Conservation (phyloP, 2,797 vertebrate species). For the Poliocrania exsul region DNA sequence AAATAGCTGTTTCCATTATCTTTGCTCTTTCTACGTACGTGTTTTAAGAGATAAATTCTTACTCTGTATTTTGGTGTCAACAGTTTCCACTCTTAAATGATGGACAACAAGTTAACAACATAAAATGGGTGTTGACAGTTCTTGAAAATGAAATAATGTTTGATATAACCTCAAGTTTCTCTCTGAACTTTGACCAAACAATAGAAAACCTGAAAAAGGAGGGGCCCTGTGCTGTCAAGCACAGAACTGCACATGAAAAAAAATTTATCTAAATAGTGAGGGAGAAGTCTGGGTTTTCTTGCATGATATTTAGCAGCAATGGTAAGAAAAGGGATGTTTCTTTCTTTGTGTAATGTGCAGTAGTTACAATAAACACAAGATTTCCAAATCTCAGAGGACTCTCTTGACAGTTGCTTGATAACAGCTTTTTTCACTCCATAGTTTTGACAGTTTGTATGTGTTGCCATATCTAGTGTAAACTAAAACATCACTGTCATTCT, state of each 20-base stretch:
- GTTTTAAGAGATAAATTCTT: slow-evolving; percentile 56
- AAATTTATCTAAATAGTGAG: slow-evolving; percentile 77
- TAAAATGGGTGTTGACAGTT: slow-evolving; percentile 71
- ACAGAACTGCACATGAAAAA: slow-evolving; percentile 62
- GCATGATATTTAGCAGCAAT: slow-evolving; percentile 81
- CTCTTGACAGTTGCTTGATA: slow-evolving; percentile 87
- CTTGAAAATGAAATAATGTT: slow-evolving; percentile 76
- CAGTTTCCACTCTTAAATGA: slow-evolving; percentile 56
- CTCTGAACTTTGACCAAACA: slow-evolving; percentile 77
- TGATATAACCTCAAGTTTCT: slow-evolving; percentile 71
- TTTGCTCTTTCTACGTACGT: not conserved
- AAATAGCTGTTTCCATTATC: slow-evolving; percentile 49
- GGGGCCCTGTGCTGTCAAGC: slow-evolving; percentile 71
- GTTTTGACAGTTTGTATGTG: slow-evolving; percentile 88
- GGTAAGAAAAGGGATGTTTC: slow-evolving; percentile 81
- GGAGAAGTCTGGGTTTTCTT: slow-evolving; percentile 74
- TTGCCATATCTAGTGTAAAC: slow-evolving; percentile 85
- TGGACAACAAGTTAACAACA: slow-evolving; percentile 77
- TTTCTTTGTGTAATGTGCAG: slow-evolving; percentile 92
- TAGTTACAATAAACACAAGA: slow-evolving; percentile 87
- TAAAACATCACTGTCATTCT: slow-evolving; percentile 87
- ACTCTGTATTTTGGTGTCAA: slow-evolving; percentile 63
- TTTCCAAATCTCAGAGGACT: slow-evolving; percentile 87
- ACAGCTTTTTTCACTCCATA: slow-evolving; percentile 85
- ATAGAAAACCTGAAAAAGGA: slow-evolving; percentile 63